A percentile compares a stretch with the other conserved stretches of the same genome.
Evolutionary conservation across 2,888 invertebrate species (phyloP).

Genomic region (Tachystola acroxantha): DNA sequence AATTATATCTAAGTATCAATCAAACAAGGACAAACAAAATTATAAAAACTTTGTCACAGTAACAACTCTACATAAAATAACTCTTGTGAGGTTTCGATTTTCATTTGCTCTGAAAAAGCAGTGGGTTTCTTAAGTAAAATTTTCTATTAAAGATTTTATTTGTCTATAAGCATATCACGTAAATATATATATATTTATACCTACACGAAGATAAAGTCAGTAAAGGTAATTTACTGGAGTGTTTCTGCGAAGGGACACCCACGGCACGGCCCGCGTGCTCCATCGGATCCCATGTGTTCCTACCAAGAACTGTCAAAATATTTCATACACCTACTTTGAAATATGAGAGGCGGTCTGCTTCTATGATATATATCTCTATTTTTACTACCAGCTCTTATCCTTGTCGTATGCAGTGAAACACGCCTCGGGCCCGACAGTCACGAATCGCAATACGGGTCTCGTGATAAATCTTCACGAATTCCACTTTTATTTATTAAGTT

Average conservation of each 20-base stretch:
- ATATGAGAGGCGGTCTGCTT: conserved; percentile 46
- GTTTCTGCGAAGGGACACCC: conserved; percentile 55
- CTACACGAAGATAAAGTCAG: no score
- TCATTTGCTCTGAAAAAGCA: no score
- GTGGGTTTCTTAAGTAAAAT: no score
- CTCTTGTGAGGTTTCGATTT: no score
- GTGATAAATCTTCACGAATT: conserved; percentile 73
- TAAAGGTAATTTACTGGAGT: no score
- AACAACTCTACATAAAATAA: no score
- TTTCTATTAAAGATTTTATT: no score
- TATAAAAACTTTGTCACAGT: no score
- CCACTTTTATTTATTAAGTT: conserved; percentile 76
- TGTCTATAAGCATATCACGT: no score
- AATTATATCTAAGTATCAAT: no score
- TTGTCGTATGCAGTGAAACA: conserved; percentile 45
- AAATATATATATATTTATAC: no score
- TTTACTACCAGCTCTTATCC: conserved; percentile 44
- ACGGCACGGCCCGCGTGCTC: conserved; percentile 17
- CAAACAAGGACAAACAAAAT: no score
- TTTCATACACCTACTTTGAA: conserved; percentile 52
- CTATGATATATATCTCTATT: conserved; percentile 62
- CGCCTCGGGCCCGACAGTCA: conserved; percentile 43
- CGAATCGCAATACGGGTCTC: conserved; percentile 60
- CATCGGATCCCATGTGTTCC: conserved; percentile 29
- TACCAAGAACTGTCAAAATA: conserved; percentile 74